Percentiles rank a stretch among this genome's conserved stretches.
Conservation (phyloP, 1,140 invertebrate genomes). For the Hylyphantes graminicola region DNA sequence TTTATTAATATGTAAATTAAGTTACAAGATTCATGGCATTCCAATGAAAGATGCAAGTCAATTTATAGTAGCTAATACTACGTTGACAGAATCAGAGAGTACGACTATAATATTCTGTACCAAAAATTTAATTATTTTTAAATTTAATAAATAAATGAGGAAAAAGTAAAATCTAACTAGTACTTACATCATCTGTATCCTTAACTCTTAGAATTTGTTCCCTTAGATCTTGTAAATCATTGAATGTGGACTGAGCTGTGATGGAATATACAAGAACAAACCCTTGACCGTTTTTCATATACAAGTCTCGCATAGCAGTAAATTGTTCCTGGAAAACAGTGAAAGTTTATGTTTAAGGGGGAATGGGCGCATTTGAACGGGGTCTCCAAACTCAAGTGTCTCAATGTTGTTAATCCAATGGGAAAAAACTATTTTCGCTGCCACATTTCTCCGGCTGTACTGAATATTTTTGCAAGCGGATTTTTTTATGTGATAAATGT, state of each 20-base stretch:
- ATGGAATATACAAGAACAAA: conserved; percentile 99
- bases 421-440: no score
- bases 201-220: conserved; percentile 99
- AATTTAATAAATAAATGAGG: neutral
- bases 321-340: conserved; percentile 91
- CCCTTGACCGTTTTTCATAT: conserved; percentile 99
- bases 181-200: conserved; percentile 74
- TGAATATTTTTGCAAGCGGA: no score
- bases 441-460: no score
- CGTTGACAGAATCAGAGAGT: neutral
- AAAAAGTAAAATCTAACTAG: neutral
- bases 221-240: conserved; percentile 97
- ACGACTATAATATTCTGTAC: neutral
- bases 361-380: no score
- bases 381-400: no score
- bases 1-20: no score
- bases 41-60: no score
- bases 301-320: conserved; percentile 99
- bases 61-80: neutral
- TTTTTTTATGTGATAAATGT: no score
- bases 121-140: neutral
- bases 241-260: conserved; percentile 99
- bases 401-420: no score
- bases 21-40: no score
- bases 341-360: neutral